These are phyloP conservation scores for Apamea epomidion DNA, from an alignment of 2,888 invertebrate species.

Conservation along the genomic window DNA sequence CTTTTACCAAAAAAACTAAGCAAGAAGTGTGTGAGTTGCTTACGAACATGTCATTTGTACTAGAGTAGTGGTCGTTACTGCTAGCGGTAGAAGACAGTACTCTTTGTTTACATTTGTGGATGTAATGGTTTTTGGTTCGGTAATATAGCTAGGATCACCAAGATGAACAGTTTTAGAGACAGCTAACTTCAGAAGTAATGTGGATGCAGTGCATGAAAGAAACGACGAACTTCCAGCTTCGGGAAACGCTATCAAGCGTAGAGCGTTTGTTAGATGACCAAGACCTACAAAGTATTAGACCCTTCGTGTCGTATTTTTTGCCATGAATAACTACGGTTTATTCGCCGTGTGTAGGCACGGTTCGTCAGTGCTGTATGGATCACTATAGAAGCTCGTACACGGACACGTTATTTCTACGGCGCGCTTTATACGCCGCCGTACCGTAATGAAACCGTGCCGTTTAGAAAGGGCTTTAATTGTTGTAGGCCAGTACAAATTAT, in stretches of 20 bases:
- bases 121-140: background rate
- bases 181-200: no score
- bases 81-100: background rate
- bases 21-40: conserved; percentile 31
- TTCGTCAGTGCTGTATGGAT: no score
- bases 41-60: conserved; percentile 37
- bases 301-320: background rate
- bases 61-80: conserved; percentile 12
- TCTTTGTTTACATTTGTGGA: conserved; percentile 19
- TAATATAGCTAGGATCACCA: background rate
- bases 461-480: no score
- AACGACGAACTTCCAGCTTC: background rate
- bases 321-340: no score
- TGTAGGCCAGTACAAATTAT: background rate
- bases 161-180: background rate
- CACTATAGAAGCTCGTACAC: no score
- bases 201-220: background rate
- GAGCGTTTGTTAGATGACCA: background rate
- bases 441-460: no score
- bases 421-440: no score
- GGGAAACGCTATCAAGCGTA: background rate
- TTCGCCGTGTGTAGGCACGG: no score
- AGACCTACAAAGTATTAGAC: background rate
- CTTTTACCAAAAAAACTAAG: conserved; percentile 21
- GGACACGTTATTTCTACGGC: no score